Evolutionary conservation across 2,113 vertebrate genomes (phyloP).

Genomic region (Cairina moschata): DNA sequence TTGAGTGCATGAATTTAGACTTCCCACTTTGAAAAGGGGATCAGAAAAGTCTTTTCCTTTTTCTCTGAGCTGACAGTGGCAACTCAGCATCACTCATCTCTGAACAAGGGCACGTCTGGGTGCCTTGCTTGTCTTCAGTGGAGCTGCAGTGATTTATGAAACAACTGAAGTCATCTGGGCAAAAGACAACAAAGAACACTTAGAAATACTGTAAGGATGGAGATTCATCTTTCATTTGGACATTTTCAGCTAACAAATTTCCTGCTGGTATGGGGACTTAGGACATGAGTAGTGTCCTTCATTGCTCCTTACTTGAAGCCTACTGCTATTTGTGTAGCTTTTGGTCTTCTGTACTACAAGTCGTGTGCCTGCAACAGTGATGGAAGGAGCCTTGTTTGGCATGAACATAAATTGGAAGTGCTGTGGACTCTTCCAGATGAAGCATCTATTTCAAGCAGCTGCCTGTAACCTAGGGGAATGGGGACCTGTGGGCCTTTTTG

Average conservation of each 20-base stretch:
- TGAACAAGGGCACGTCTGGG: slow-evolving; percentile 8
- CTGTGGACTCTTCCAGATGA: neutral
- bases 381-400: neutral
- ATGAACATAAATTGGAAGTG: neutral
- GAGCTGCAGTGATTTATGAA: slow-evolving; percentile 53
- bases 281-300: slow-evolving; percentile 47
- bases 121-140: slow-evolving; percentile 8
- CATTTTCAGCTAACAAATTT: slow-evolving; percentile 35
- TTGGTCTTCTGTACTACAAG: slow-evolving; percentile 5
- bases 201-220: slow-evolving; percentile 21
- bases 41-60: neutral
- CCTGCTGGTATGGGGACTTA: slow-evolving; percentile 12
- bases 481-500: neutral
- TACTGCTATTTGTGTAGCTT: slow-evolving; percentile 31
- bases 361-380: neutral
- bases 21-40: neutral
- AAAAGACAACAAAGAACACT: neutral
- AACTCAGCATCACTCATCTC: neutral
- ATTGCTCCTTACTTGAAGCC: slow-evolving; percentile 39
- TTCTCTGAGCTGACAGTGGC: neutral
- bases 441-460: slow-evolving; percentile 21
- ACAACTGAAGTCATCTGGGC: slow-evolving; percentile 30
- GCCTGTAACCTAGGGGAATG: neutral
- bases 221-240: slow-evolving; percentile 53
- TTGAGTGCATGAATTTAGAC: neutral